phyloP scores from a whole-genome alignment of 2,888 invertebrate species.

The Eurytoma californica region DNA sequence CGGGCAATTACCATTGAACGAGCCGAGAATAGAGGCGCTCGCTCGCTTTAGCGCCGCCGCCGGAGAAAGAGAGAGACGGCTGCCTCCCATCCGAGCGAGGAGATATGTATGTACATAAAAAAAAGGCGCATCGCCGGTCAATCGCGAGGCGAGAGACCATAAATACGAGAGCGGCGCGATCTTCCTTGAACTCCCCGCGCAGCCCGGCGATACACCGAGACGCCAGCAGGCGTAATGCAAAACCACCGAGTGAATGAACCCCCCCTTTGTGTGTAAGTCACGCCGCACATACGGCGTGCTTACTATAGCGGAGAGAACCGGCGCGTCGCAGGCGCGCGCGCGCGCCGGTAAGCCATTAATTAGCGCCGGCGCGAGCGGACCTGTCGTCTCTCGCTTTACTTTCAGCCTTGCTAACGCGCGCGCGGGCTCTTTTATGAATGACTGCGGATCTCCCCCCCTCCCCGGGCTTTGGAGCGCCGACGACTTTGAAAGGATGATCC shows the following conservation, averaged over 20 bases:
- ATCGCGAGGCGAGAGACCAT: not conserved
- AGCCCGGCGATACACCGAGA: not conserved
- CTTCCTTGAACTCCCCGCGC: constrained; percentile 5
- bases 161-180: not conserved
- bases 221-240: not conserved
- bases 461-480: not conserved
- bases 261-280: constrained; percentile 12
- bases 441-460: not conserved
- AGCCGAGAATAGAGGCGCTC: too few relatives aligned
- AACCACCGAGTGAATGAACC: constrained; percentile 3
- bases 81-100: not conserved
- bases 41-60: too few relatives aligned
- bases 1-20: too few relatives aligned
- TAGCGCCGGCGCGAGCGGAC: constrained; percentile 11
- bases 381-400: constrained; percentile 21
- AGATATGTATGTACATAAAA: too few relatives aligned
- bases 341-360: constrained; percentile 10
- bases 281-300: not conserved
- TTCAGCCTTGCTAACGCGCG: not conserved
- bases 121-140: too few relatives aligned
- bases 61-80: too few relatives aligned
- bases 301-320: not conserved
- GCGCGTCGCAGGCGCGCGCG: not conserved
- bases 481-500: not conserved
- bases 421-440: constrained; percentile 13